These are phyloP conservation scores for Craseonycteris thonglongyai DNA, from an alignment of 2,113 vertebrate genomes.

Conservation along the genomic window DNA sequence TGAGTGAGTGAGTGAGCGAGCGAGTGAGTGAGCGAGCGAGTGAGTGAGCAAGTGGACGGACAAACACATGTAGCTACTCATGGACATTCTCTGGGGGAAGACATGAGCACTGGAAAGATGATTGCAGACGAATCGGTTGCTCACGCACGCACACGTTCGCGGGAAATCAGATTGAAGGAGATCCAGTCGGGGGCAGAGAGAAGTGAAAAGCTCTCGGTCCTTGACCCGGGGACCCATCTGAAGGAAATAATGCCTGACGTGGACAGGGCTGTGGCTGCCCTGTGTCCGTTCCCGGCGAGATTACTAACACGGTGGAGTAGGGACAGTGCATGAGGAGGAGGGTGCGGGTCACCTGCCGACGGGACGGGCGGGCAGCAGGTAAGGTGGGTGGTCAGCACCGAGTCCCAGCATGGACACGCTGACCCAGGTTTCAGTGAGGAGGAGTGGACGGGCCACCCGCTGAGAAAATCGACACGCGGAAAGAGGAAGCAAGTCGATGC, in stretches of 20 bases:
- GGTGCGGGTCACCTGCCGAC: fast-evolving
- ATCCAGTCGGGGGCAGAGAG: neutral
- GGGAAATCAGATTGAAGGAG: neutral
- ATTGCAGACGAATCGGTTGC: fast-evolving
- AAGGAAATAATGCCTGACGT: neutral
- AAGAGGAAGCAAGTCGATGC: neutral
- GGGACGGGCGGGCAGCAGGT: neutral
- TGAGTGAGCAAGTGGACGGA: fast-evolving
- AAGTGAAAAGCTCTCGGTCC: neutral
- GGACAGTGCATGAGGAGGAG: fast-evolving
- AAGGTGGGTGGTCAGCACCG: neutral
- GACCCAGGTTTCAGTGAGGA: neutral
- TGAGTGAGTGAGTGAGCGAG: fast-evolving
- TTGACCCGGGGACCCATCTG: neutral
- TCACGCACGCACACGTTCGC: fast-evolving
- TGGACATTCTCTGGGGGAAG: no score
- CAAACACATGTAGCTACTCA: fast-evolving
- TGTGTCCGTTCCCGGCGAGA: fast-evolving
- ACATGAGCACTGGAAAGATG: fast-evolving
- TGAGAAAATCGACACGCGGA: fast-evolving
- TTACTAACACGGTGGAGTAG: fast-evolving
- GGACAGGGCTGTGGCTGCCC: neutral
- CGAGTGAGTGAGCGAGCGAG: fast-evolving
- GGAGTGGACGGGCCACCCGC: fast-evolving
- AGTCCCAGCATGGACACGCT: neutral